These are phyloP conservation scores for Sympetrum striolatum DNA, from an alignment of 2,888 invertebrate species.

Conservation along the genomic window DNA sequence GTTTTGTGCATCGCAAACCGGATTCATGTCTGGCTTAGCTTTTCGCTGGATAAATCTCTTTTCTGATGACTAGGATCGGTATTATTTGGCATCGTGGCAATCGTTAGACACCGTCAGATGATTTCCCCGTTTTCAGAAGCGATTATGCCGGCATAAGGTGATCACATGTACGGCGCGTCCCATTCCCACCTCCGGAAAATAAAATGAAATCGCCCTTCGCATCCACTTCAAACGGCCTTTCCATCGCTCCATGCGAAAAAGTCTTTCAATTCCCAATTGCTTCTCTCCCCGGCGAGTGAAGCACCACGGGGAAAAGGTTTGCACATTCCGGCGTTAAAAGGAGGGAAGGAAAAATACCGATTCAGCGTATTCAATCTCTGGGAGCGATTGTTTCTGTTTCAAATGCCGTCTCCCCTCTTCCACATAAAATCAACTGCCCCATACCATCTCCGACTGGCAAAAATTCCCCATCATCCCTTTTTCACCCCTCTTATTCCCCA, in stretches of 20 bases:
- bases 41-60: no score
- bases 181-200: no score
- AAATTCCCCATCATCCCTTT: not conserved
- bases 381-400: not conserved
- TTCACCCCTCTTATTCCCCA: not conserved
- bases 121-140: no score
- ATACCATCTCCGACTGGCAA: not conserved
- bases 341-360: not conserved
- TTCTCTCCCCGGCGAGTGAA: not conserved
- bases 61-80: no score
- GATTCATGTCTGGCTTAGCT: no score
- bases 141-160: no score
- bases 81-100: no score
- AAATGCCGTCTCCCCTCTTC: not conserved
- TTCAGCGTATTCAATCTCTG: not conserved
- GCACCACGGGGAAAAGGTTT: not conserved
- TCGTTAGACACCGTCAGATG: no score
- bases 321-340: not conserved
- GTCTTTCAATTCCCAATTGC: not conserved
- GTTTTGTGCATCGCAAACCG: no score
- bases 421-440: not conserved
- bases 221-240: not conserved
- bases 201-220: not conserved
- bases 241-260: not conserved
- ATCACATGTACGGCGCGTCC: no score